phyloP scores from a whole-genome alignment of 2,797 vertebrate genomes.

The Ficedula albicollis region DNA sequence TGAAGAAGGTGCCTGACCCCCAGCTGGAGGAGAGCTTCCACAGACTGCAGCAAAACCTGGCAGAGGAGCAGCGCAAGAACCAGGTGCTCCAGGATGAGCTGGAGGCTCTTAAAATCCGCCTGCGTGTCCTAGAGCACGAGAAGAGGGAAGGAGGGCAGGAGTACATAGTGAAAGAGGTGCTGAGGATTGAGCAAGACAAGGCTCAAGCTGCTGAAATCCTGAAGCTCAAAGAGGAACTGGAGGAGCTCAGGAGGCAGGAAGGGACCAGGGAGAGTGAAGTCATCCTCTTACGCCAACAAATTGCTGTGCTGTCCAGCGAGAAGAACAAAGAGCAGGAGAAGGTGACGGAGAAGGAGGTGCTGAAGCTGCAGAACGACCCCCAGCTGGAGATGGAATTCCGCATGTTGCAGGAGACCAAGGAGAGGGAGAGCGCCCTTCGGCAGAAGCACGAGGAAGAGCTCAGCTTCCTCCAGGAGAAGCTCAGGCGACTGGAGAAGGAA shows the following conservation, averaged over 20 bases:
- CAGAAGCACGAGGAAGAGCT: slow-evolving; percentile 91
- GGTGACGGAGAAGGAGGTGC: slow-evolving; percentile 90
- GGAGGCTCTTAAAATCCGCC: slow-evolving; percentile 81
- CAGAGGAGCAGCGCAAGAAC: slow-evolving; percentile 88
- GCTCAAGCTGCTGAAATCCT: slow-evolving; percentile 89
- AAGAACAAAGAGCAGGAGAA: slow-evolving; percentile 88
- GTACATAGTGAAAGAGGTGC: slow-evolving; percentile 93
- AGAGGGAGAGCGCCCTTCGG: slow-evolving; percentile 79
- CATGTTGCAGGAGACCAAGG: slow-evolving; percentile 82
- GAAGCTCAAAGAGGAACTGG: slow-evolving; percentile 88
- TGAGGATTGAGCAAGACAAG: slow-evolving; percentile 91
- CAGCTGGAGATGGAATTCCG: slow-evolving; percentile 87
- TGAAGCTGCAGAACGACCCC: slow-evolving; percentile 94
- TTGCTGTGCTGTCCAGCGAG: slow-evolving; percentile 83
- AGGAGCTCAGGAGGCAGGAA: slow-evolving; percentile 87
- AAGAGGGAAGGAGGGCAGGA: slow-evolving; percentile 89
- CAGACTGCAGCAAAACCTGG: slow-evolving; percentile 86
- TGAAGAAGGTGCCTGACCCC: slow-evolving; percentile 93
- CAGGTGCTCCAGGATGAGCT: slow-evolving; percentile 87
- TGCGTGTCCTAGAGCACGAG: slow-evolving; percentile 85
- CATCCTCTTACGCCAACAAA: slow-evolving; percentile 82
- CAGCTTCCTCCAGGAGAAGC: slow-evolving; percentile 88
- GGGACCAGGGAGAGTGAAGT: slow-evolving; percentile 86
- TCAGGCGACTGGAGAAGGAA: slow-evolving; percentile 90
- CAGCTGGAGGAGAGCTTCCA: slow-evolving; percentile 89